Conservation (phyloP, 2,888 invertebrate genomes). For the Pristionchus entomophagus region DNA sequence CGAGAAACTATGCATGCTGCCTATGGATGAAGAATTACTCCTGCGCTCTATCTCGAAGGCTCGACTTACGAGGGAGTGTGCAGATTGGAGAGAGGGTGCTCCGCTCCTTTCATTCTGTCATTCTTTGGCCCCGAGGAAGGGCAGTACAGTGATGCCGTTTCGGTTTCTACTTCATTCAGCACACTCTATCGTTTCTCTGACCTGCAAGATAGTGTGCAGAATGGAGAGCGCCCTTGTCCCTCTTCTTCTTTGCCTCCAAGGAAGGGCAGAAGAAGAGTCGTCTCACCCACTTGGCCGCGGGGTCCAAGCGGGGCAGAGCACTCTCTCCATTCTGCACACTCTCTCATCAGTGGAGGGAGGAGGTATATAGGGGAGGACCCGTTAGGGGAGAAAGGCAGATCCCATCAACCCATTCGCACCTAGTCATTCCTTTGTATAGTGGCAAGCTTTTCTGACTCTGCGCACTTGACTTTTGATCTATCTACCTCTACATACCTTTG, state of each 20-base stretch:
- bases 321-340: too few relatives aligned
- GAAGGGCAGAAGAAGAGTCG: constrained; percentile 7
- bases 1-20: neutral
- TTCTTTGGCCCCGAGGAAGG: neutral
- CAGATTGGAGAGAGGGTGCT: too few relatives aligned
- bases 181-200: neutral
- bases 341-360: too few relatives aligned
- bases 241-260: neutral
- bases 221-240: neutral
- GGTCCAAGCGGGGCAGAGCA: constrained; percentile 13
- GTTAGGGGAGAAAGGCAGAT: constrained; percentile 14
- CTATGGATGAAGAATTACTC: neutral
- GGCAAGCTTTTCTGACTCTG: neutral
- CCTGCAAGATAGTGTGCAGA: neutral
- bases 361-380: constrained; percentile 35
- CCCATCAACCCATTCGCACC: constrained; percentile 20
- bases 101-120: neutral
- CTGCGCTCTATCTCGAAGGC: too few relatives aligned
- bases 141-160: neutral
- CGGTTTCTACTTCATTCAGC: neutral
- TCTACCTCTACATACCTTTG: too few relatives aligned
- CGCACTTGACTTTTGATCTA: neutral
- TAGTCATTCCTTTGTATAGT: neutral
- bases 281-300: constrained; percentile 41
- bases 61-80: too few relatives aligned